Evolutionary conservation across 2,113 vertebrate species (phyloP).

Genomic region (Pseudorhombus dupliciocellatus): DNA sequence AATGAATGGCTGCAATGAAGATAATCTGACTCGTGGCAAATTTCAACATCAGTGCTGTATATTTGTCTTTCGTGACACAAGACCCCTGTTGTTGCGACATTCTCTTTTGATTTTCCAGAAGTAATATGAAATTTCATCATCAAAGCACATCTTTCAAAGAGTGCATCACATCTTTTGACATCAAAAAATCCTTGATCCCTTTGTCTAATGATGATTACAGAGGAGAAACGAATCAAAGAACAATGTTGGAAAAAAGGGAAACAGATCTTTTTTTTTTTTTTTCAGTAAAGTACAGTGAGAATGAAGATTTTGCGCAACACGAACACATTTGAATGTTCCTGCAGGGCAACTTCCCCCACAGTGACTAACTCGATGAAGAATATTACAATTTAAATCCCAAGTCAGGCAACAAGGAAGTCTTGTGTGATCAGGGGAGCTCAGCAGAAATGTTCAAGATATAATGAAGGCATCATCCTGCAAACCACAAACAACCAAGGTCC

Average conservation of each 20-base stretch:
- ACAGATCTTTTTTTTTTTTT: no score
- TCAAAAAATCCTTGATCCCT: constrained; percentile 49
- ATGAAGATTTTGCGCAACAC: background rate
- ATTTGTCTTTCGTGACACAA: constrained; percentile 46
- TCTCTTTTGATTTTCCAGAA: constrained; percentile 55
- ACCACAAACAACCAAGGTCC: no score
- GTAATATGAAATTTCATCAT: constrained; percentile 72
- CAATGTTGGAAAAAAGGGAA: constrained; percentile 16
- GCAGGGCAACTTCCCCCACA: constrained; percentile 2
- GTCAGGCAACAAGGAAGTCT: background rate
- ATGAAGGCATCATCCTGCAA: background rate
- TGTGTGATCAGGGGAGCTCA: background rate
- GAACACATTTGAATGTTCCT: background rate
- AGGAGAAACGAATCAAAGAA: constrained; percentile 29
- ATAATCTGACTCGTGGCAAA: constrained; percentile 10
- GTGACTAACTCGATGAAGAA: background rate
- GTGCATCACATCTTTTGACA: constrained; percentile 38
- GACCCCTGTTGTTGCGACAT: constrained; percentile 12
- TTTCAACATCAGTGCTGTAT: constrained; percentile 17
- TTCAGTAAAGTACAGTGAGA: background rate
- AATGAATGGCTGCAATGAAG: constrained; percentile 7
- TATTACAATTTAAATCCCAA: background rate
- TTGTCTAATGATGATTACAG: constrained; percentile 49
- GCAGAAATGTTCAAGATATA: background rate
- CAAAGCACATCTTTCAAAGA: constrained; percentile 61